Conservation (phyloP, 92 coral and sea anemone species). For the Epizoanthus ramosus region DNA sequence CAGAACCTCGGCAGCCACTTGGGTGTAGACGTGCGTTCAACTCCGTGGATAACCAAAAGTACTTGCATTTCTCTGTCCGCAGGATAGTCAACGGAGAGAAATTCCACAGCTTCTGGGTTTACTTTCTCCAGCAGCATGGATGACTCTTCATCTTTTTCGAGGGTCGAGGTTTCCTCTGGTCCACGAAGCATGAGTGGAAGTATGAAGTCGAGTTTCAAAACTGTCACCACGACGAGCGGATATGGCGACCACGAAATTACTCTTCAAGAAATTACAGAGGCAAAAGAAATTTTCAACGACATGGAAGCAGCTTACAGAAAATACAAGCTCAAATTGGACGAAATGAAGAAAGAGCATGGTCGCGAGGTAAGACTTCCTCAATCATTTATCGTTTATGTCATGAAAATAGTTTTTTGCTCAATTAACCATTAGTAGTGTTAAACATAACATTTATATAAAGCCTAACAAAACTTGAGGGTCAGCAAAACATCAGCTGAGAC, state of each 20-base stretch:
- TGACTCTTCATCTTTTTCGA: constrained; percentile 22
- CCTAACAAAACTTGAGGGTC: constrained; percentile 5
- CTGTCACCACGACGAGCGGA: constrained; percentile 57
- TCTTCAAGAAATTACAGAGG: constrained; percentile 91
- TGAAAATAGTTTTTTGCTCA: background rate
- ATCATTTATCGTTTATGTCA: background rate
- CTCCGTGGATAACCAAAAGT: background rate
- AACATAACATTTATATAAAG: background rate
- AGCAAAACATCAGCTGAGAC: background rate
- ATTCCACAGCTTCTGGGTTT: constrained; percentile 6
- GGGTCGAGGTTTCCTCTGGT: constrained; percentile 10
- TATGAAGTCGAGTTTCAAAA: constrained; percentile 50
- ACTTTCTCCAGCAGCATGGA: constrained; percentile 29
- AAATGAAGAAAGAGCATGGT: constrained; percentile 80
- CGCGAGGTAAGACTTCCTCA: constrained; percentile 73
- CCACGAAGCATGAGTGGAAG: background rate
- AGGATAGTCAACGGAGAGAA: constrained; percentile 20
- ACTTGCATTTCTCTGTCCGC: constrained; percentile 4
- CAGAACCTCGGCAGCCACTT: background rate
- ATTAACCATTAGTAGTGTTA: background rate
- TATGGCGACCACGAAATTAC: constrained; percentile 69
- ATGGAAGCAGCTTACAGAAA: constrained; percentile 90
- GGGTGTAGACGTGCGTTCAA: background rate
- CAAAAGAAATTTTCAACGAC: constrained; percentile 91
- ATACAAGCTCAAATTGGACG: constrained; percentile 81